Conservation (phyloP, 2,797 vertebrate genomes). For the Gouania willdenowi region DNA sequence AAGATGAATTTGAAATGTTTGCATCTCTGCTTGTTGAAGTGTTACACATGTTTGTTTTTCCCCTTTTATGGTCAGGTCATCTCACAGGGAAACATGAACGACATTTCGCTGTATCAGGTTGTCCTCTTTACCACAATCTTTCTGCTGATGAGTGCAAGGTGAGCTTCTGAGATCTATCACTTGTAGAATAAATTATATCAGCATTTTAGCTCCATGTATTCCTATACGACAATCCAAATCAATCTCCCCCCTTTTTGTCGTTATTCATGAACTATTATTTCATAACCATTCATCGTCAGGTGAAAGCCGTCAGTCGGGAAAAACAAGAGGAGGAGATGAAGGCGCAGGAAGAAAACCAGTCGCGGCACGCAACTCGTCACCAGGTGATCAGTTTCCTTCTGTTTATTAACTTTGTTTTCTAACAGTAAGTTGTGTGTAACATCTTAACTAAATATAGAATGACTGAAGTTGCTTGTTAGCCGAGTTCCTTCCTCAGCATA, state of each 20-base stretch:
- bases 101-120: slow-evolving; percentile 97
- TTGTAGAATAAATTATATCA: background rate
- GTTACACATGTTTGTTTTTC: background rate
- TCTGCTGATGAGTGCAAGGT: slow-evolving; percentile 99
- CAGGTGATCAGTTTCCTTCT: slow-evolving; percentile 82
- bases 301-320: slow-evolving; percentile 93
- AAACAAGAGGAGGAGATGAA: slow-evolving; percentile 96
- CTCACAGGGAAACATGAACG: slow-evolving; percentile 96
- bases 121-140: slow-evolving; percentile 95
- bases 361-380: slow-evolving; percentile 92
- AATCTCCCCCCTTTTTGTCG: no score
- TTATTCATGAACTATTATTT: no score
- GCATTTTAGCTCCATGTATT: background rate
- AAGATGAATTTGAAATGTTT: no score
- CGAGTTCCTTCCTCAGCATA: no score
- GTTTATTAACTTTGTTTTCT: no score
- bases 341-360: slow-evolving; percentile 87
- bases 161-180: background rate
- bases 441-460: no score
- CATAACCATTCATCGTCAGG: slow-evolving; percentile 65
- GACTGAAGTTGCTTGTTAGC: no score
- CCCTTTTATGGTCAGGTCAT: slow-evolving; percentile 76
- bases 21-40: no score
- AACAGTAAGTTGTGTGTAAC: no score
- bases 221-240: no score